Conservation (phyloP, 2,113 vertebrate genomes). For the Cyanoderma ruficeps region DNA sequence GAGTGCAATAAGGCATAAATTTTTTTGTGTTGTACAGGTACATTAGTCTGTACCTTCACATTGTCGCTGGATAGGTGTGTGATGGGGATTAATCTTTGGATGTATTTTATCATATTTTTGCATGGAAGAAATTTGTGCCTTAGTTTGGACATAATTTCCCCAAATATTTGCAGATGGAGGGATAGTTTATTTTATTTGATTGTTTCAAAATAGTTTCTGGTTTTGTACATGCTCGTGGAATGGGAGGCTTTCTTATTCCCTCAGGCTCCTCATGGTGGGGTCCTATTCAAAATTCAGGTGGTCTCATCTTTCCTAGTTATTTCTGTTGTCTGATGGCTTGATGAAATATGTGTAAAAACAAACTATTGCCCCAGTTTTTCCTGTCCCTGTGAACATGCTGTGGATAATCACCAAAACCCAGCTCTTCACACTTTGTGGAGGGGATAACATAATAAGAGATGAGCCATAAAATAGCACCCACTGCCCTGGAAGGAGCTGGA, state of each 20-base stretch:
- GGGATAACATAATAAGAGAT: rapidly evolving
- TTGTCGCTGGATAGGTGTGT: not conserved
- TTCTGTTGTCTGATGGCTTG: not conserved
- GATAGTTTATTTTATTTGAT: not conserved
- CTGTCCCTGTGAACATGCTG: not conserved
- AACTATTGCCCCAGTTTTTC: not conserved
- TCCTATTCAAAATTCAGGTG: not conserved
- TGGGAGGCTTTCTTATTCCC: not conserved
- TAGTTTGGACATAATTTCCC: not conserved
- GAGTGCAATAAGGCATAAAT: not conserved
- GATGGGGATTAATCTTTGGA: not conserved
- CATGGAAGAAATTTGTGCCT: not conserved
- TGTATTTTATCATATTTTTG: not conserved
- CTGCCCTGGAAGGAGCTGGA: not conserved
- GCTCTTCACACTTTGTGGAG: not conserved
- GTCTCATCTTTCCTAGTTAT: not conserved
- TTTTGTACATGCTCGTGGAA: rapidly evolving
- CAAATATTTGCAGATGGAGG: not conserved
- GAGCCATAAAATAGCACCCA: not conserved
- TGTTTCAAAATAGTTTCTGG: not conserved
- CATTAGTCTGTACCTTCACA: not conserved
- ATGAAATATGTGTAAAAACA: not conserved
- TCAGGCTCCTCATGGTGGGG: not conserved
- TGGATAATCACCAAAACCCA: rapidly evolving
- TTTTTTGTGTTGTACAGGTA: not conserved